Conservation (phyloP, 2,113 vertebrate genomes). For the Perognathus longimembris region DNA sequence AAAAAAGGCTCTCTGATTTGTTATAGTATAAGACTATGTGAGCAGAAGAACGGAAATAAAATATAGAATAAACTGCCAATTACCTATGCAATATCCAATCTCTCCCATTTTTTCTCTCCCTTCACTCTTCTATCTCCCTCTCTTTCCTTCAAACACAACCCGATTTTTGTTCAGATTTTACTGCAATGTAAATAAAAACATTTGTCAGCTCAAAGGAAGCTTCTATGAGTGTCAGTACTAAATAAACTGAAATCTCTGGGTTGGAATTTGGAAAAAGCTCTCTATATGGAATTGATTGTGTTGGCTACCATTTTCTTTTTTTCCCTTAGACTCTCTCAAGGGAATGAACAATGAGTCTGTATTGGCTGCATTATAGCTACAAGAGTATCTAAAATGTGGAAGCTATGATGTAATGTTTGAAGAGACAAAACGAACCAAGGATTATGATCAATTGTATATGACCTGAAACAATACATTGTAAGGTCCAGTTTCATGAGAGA, state of each 20-base stretch:
- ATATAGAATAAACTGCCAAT: neutral
- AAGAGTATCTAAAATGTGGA: neutral
- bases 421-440: neutral
- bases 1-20: neutral
- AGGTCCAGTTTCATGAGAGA: constrained; percentile 2
- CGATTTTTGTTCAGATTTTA: neutral
- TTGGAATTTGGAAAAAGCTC: neutral
- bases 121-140: neutral
- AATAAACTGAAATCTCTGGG: neutral
- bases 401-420: neutral
- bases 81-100: neutral
- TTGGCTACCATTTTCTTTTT: neutral
- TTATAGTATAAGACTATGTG: neutral
- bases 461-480: neutral
- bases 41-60: neutral
- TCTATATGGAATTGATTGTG: neutral
- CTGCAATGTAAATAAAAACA: neutral
- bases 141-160: neutral
- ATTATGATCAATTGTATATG: neutral
- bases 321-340: neutral
- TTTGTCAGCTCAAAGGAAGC: neutral
- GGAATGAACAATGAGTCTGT: neutral
- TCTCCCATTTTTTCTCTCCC: neutral
- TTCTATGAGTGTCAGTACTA: neutral
- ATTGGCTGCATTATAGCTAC: neutral